These are phyloP conservation scores for Rhynchopsitta pachyrhyncha DNA, from an alignment of 2,113 vertebrate species.

Conservation along the genomic window DNA sequence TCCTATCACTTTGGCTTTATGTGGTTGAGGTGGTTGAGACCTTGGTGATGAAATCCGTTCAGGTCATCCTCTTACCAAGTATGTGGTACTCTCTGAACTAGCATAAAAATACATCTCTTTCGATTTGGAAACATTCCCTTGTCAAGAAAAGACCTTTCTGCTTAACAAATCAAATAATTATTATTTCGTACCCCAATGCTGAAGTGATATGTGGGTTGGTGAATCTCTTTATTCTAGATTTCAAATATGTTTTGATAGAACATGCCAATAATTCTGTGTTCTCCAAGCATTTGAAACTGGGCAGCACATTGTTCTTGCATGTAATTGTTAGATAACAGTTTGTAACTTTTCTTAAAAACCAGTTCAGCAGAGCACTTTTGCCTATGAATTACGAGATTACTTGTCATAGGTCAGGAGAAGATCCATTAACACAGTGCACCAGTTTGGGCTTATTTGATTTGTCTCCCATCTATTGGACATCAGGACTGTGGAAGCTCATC, in stretches of 20 bases:
- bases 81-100: not conserved
- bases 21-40: not conserved
- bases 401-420: not conserved
- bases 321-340: not conserved
- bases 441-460: not conserved
- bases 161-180: not conserved
- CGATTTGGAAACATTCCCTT: not conserved
- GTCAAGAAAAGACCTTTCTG: not conserved
- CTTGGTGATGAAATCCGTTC: not conserved
- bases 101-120: not conserved
- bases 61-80: not conserved
- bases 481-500: not conserved
- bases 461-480: not conserved
- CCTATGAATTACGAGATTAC: not conserved
- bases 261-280: not conserved
- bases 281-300: not conserved
- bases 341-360: not conserved
- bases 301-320: not conserved
- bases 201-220: not conserved
- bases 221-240: not conserved
- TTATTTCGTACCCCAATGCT: not conserved
- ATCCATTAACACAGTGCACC: not conserved
- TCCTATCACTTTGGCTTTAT: fast-evolving
- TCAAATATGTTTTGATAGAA: not conserved
- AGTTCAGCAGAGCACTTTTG: not conserved